phyloP scores from a whole-genome alignment of 2,888 invertebrate genomes.

The Callinectes sapidus region DNA sequence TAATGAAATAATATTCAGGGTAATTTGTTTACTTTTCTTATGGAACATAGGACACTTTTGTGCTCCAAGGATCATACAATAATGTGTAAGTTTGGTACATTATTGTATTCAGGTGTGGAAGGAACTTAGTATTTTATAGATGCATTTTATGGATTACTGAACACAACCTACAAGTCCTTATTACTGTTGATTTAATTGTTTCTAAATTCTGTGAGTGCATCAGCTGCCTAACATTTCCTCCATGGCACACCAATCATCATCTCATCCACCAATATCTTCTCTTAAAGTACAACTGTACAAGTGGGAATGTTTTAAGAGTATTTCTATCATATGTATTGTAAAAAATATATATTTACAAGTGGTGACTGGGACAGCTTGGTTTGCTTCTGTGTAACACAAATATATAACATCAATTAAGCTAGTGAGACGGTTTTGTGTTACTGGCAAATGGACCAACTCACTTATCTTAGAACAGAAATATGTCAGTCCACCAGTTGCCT shows the following conservation, averaged over 20 bases:
- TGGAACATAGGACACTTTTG: not conserved
- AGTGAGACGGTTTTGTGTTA: not conserved
- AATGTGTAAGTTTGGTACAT: slow-evolving; percentile 5
- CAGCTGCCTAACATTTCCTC: not conserved
- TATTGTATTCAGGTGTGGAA: slow-evolving; percentile 9
- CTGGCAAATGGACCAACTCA: slow-evolving; percentile 26
- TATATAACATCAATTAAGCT: not conserved
- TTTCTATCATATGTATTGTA: slow-evolving; percentile 3
- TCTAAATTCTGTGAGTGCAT: not conserved
- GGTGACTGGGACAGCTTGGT: not conserved
- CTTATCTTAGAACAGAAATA: slow-evolving; percentile 5
- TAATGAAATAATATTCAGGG: slow-evolving; percentile 8
- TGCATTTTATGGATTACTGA: slow-evolving; percentile 1
- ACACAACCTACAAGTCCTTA: not conserved
- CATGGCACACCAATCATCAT: not conserved
- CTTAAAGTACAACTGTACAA: slow-evolving; percentile 27
- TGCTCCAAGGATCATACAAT: not conserved
- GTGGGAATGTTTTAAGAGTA: slow-evolving; percentile 29
- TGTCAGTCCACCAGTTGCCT: slow-evolving; percentile 14
- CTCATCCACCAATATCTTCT: not conserved
- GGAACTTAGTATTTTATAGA: not conserved
- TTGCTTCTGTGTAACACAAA: not conserved
- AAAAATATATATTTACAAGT: slow-evolving; percentile 29
- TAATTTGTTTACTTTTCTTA: not conserved
- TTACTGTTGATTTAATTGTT: not conserved